Conservation (phyloP, 2,113 vertebrate species). For the Malurus alboscapulatus region DNA sequence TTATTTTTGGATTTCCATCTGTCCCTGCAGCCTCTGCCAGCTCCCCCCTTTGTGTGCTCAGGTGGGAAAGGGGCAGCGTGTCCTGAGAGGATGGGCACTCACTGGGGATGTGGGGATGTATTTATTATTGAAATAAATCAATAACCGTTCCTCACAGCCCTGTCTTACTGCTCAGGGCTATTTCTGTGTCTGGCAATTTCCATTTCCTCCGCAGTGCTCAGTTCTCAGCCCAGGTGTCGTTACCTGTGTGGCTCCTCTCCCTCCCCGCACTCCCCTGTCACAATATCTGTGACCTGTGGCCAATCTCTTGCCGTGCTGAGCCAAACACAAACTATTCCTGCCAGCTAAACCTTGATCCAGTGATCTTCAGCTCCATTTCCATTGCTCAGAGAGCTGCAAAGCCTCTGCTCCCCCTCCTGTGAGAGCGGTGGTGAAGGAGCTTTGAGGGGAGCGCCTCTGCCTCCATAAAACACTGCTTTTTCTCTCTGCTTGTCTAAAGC, state of each 20-base stretch:
- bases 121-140: too few relatives aligned
- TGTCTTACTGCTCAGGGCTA: neutral
- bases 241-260: fast-evolving
- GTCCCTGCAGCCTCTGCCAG: neutral
- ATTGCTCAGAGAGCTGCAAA: neutral
- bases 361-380: neutral
- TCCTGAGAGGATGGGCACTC: neutral
- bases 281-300: fast-evolving
- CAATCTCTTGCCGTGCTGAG: neutral
- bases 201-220: fast-evolving
- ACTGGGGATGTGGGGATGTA: neutral
- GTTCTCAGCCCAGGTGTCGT: fast-evolving
- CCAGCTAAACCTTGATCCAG: fast-evolving
- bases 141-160: fast-evolving
- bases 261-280: neutral
- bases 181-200: neutral
- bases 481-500: neutral
- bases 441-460: too few relatives aligned
- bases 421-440: neutral
- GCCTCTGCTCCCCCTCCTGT: neutral
- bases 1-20: neutral
- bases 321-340: neutral
- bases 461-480: neutral
- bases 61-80: neutral
- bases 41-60: neutral